phyloP scores from a whole-genome alignment of 1,140 invertebrate genomes.

The Mylabris phalerata region DNA sequence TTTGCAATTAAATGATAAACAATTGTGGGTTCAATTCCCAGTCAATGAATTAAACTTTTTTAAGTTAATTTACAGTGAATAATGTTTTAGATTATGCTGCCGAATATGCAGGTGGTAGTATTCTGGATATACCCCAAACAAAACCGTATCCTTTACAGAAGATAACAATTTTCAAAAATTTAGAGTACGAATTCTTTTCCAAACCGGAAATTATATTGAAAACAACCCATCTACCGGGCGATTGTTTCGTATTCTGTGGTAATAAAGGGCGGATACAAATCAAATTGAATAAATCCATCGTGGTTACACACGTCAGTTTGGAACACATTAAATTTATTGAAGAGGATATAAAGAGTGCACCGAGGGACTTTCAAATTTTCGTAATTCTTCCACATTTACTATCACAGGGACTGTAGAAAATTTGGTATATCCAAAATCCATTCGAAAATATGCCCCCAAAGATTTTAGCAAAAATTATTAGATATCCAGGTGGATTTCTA shows the following conservation, averaged over 20 bases:
- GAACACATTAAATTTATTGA: conserved; percentile 1
- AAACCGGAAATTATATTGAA: not conserved
- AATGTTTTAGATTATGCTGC: conserved; percentile 4
- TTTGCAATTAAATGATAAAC: too few relatives aligned
- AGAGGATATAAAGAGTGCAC: not conserved
- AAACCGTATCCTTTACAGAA: not conserved
- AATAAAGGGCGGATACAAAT: not conserved
- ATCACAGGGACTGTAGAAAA: not conserved
- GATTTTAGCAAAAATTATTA: too few relatives aligned
- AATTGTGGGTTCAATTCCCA: too few relatives aligned
- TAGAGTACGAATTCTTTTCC: not conserved
- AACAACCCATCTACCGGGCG: not conserved
- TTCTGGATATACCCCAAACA: conserved; percentile 1
- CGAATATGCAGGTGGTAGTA: not conserved
- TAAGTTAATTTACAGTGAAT: too few relatives aligned
- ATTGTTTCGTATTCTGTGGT: conserved; percentile 7
- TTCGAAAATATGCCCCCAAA: too few relatives aligned
- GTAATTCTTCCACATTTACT: not conserved
- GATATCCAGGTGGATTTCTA: too few relatives aligned
- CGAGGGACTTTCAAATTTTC: conserved; percentile 7
- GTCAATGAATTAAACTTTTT: too few relatives aligned
- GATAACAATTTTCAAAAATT: not conserved
- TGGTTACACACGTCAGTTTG: conserved; percentile 8
- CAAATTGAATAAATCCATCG: not conserved
- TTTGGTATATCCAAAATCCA: too few relatives aligned